Percentiles rank a stretch among this genome's conserved stretches.
These are phyloP conservation scores for Xiphorhynchus erythropygius DNA, from an alignment of 2,797 vertebrate species.

Conservation along the genomic window DNA sequence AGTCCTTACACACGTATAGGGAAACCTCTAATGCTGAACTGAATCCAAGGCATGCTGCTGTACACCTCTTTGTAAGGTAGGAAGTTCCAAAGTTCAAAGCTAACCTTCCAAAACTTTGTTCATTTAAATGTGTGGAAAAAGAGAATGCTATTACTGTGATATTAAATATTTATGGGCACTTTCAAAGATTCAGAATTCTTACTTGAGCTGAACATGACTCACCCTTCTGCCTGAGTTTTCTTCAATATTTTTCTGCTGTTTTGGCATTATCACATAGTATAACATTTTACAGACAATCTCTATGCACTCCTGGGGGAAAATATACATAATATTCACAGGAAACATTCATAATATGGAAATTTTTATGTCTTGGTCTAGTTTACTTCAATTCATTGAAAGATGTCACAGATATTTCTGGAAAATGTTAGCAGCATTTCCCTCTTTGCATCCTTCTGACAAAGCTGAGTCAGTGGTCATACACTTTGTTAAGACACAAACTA, in stretches of 20 bases:
- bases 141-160: background rate
- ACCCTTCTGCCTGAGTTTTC: background rate
- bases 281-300: background rate
- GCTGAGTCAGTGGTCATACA: background rate
- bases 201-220: background rate
- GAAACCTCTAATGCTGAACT: background rate
- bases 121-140: background rate
- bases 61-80: background rate
- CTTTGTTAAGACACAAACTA: background rate
- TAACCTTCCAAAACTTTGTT: background rate
- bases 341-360: background rate
- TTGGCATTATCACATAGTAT: background rate
- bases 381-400: background rate
- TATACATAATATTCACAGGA: background rate
- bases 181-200: slow-evolving; percentile 29
- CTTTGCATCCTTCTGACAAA: background rate
- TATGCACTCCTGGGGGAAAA: background rate
- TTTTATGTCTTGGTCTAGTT: background rate
- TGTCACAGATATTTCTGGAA: background rate
- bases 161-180: slow-evolving; percentile 32
- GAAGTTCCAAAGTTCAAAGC: background rate
- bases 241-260: background rate
- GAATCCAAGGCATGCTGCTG: background rate
- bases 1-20: background rate
- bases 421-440: background rate